Evolutionary conservation across 2,888 invertebrate genomes (phyloP).

Genomic region (Apamea epomidion): DNA sequence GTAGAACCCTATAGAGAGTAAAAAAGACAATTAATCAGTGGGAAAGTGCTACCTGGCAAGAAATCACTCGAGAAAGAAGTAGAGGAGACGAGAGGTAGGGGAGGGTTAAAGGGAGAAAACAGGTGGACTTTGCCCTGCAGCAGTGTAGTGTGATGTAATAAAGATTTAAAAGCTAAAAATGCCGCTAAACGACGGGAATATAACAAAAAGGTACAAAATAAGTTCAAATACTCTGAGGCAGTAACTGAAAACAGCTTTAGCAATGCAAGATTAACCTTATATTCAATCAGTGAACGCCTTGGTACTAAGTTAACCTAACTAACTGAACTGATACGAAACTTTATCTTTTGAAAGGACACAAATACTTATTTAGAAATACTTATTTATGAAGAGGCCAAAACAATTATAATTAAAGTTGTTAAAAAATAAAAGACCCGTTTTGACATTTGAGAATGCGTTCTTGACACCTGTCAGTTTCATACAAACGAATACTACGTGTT

Average conservation of each 20-base stretch:
- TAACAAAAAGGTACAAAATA: neutral
- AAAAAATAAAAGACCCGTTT: no score
- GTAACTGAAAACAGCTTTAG: neutral
- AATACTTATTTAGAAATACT: neutral
- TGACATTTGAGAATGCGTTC: no score
- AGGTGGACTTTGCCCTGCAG: neutral
- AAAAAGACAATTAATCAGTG: neutral
- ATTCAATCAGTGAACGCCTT: no score
- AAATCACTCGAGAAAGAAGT: neutral
- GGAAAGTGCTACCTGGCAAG: neutral
- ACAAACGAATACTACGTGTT: no score
- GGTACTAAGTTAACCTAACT: neutral
- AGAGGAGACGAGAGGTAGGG: no score
- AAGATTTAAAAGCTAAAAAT: neutral
- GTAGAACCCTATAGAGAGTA: neutral
- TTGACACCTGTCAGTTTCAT: no score
- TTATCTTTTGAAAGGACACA: neutral
- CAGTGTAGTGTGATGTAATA: neutral
- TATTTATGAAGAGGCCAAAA: neutral
- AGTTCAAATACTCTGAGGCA: neutral
- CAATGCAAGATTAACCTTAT: neutral
- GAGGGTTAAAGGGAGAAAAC: neutral
- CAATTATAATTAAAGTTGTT: neutral
- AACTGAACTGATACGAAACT: neutral
- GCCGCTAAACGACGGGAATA: neutral